Evolutionary conservation across 2,888 invertebrate species (phyloP).

Genomic region (Chaetogeoica ovagalla): DNA sequence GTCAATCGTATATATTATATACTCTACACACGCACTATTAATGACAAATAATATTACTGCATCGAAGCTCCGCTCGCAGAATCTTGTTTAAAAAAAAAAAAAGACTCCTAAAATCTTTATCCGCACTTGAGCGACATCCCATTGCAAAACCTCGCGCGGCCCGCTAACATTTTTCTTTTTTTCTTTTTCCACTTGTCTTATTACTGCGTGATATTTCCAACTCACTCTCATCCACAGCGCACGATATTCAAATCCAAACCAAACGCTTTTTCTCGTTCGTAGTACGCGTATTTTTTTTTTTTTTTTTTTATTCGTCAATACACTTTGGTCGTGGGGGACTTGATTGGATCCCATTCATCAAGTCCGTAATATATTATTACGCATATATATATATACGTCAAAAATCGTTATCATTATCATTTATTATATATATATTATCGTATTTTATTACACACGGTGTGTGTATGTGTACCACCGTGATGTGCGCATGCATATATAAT

Average conservation of each 20-base stretch:
- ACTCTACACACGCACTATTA: too few species aligned
- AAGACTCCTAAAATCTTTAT: too few species aligned
- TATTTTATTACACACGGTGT: neutral
- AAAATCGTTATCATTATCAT: slow-evolving; percentile 42
- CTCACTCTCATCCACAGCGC: neutral
- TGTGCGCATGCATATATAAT: neutral
- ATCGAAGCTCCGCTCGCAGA: too few species aligned
- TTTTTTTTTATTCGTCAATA: neutral
- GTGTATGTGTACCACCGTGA: neutral
- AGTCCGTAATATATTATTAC: neutral
- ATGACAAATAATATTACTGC: too few species aligned
- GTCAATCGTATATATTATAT: too few species aligned
- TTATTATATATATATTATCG: neutral
- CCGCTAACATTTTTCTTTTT: too few species aligned
- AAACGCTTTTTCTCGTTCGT: neutral
- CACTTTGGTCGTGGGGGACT: slow-evolving; percentile 9
- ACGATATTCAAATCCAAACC: neutral
- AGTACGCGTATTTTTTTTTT: neutral
- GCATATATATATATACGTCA: slow-evolving; percentile 8
- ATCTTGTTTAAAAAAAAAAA: too few species aligned
- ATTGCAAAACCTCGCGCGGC: too few species aligned
- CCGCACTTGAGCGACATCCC: too few species aligned
- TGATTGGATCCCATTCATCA: slow-evolving; percentile 43
- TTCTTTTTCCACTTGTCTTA: too few species aligned
- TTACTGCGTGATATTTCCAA: neutral